These are phyloP conservation scores for Alethe castanea DNA, from an alignment of 2,113 vertebrate genomes.

Conservation along the genomic window DNA sequence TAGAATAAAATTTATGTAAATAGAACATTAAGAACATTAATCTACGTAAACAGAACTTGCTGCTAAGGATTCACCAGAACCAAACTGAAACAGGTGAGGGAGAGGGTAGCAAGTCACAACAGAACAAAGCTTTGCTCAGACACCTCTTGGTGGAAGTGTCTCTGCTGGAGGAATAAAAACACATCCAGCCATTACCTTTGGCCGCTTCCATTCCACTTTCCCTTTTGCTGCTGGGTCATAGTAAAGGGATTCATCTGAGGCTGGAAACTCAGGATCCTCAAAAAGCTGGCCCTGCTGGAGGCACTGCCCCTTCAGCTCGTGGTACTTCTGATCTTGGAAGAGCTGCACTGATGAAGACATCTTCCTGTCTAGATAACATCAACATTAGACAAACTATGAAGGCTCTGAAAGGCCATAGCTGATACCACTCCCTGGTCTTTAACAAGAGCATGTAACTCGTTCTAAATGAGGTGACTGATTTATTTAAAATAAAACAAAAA, in stretches of 20 bases:
- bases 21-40: neutral
- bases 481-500: neutral
- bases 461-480: neutral
- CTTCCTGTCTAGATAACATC: neutral
- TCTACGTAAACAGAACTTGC: neutral
- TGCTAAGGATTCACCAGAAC: neutral
- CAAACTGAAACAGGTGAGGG: neutral
- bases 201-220: slow-evolving; percentile 87
- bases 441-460: neutral
- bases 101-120: neutral
- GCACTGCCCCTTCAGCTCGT: slow-evolving; percentile 79
- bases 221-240: slow-evolving; percentile 74
- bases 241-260: slow-evolving; percentile 81
- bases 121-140: neutral
- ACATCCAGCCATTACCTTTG: slow-evolving; percentile 74
- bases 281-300: slow-evolving; percentile 78
- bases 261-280: slow-evolving; percentile 87
- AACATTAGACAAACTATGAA: neutral
- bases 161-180: neutral
- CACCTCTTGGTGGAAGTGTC: neutral
- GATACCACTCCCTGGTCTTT: neutral
- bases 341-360: slow-evolving; percentile 77
- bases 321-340: slow-evolving; percentile 84
- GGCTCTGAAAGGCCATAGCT: neutral
- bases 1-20: neutral